Evolutionary conservation across 2,888 invertebrate genomes (phyloP).

Genomic region (Acanthoscelides obtectus): DNA sequence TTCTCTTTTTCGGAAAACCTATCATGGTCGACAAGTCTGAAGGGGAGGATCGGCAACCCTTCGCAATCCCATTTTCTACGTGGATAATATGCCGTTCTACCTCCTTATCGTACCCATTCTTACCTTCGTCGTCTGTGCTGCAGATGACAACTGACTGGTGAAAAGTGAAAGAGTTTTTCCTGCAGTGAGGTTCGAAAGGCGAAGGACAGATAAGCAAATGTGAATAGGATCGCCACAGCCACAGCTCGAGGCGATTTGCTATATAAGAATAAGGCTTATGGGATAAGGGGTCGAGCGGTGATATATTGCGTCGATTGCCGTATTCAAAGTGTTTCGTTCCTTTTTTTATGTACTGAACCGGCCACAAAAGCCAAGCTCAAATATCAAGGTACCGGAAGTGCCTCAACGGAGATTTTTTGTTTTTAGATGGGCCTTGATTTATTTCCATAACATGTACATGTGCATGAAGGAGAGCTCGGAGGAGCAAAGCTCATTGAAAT

Average conservation of each 20-base stretch:
- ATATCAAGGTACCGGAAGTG: too few species aligned
- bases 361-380: too few species aligned
- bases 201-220: not conserved
- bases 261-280: not conserved
- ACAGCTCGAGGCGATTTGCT: not conserved
- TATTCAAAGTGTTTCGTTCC: too few species aligned
- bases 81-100: not conserved
- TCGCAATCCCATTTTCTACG: not conserved
- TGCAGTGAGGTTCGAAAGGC: not conserved
- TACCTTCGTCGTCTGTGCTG: not conserved
- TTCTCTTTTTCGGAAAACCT: not conserved
- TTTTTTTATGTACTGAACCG: too few species aligned
- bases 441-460: too few species aligned
- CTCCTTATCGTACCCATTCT: not conserved
- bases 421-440: too few species aligned
- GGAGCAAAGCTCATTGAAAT: too few species aligned
- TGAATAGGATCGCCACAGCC: not conserved
- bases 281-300: not conserved
- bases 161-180: not conserved
- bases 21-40: not conserved
- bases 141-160: not conserved
- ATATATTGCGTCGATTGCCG: too few species aligned
- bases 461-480: too few species aligned
- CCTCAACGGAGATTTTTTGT: too few species aligned
- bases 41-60: not conserved